Evolutionary conservation across 1,140 invertebrate genomes (phyloP).

Genomic region (Andrena cerasifolii): DNA sequence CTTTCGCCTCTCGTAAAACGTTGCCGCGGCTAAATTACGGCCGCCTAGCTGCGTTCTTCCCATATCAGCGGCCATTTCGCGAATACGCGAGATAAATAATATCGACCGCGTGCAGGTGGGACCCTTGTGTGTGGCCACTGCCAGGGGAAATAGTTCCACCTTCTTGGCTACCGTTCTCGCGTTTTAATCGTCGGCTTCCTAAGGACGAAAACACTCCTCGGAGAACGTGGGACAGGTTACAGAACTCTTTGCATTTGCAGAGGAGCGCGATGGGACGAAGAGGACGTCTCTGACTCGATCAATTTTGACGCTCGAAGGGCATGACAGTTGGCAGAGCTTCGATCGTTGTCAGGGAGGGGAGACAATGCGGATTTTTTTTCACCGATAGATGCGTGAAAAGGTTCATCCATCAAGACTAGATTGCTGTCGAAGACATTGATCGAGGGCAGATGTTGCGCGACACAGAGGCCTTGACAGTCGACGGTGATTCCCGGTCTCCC

Average conservation of each 20-base stretch:
- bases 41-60: not conserved
- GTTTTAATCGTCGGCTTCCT: not conserved
- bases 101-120: constrained; percentile 41
- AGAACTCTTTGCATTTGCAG: too few relatives aligned
- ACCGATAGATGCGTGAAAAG: not conserved
- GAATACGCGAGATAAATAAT: constrained; percentile 48
- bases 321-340: not conserved
- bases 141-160: not conserved
- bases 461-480: not conserved
- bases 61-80: constrained; percentile 16
- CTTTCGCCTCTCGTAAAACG: constrained; percentile 52
- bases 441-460: constrained; percentile 12
- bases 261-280: too few relatives aligned
- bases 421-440: not conserved
- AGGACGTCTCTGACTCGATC: not conserved
- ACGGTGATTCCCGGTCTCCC: not conserved
- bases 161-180: not conserved
- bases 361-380: not conserved
- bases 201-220: too few relatives aligned
- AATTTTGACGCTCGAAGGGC: not conserved
- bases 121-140: constrained; percentile 24
- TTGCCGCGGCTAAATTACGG: constrained; percentile 47
- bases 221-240: too few relatives aligned
- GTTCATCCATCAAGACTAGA: constrained; percentile 16
- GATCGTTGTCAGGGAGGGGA: not conserved